phyloP scores from a whole-genome alignment of 2,888 invertebrate species.

The Microchrysa polita region DNA sequence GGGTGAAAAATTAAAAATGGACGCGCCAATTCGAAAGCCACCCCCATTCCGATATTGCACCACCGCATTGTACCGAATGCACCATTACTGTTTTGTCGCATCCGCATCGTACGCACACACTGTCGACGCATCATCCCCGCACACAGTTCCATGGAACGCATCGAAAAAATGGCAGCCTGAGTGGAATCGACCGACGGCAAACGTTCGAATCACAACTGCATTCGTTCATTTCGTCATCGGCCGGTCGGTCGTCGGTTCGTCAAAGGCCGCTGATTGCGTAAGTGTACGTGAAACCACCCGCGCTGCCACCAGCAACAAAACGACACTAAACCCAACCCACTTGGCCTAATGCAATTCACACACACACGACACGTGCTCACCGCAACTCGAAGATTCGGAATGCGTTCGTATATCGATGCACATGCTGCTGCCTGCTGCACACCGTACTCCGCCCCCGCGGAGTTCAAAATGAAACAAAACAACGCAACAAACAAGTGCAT shows the following conservation, averaged over 20 bases:
- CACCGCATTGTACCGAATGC: slow-evolving; percentile 2
- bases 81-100: no score
- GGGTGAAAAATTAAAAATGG: slow-evolving; percentile 32
- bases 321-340: slow-evolving; percentile 39
- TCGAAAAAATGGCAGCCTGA: slow-evolving; percentile 35
- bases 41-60: slow-evolving; percentile 35
- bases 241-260: neutral
- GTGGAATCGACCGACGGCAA: slow-evolving; percentile 39
- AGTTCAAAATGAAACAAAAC: neutral
- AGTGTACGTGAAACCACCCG: slow-evolving; percentile 31
- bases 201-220: slow-evolving; percentile 26
- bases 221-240: slow-evolving; percentile 13
- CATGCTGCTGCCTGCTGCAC: slow-evolving; percentile 18
- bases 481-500: neutral
- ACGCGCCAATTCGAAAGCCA: slow-evolving; percentile 22
- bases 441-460: neutral
- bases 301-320: slow-evolving; percentile 15
- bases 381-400: slow-evolving; percentile 7
- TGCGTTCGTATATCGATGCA: slow-evolving; percentile 36
- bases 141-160: slow-evolving; percentile 7
- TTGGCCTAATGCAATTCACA: slow-evolving; percentile 37
- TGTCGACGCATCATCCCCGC: slow-evolving; percentile 18
- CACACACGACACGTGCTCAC: slow-evolving; percentile 39
- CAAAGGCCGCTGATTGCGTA: slow-evolving; percentile 11
- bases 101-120: slow-evolving; percentile 31